Percentiles rank a stretch among this genome's conserved stretches.
Evolutionary conservation across 92 coral and sea anemone genomes (phyloP).

Genomic region (Pocillopora grandis): DNA sequence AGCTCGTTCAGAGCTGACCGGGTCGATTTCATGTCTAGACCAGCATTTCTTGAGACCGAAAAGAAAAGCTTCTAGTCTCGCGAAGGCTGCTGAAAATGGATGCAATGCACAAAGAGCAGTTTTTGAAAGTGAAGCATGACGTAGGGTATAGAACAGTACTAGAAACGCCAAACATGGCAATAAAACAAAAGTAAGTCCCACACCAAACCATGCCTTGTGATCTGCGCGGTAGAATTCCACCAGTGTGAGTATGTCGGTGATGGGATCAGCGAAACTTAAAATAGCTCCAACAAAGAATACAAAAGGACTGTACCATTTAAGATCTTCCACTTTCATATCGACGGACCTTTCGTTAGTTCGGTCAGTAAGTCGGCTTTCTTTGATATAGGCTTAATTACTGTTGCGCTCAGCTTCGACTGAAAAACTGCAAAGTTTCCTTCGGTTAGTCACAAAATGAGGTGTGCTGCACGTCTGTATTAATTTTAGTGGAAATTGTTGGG

Average conservation of each 20-base stretch:
- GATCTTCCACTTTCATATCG: not conserved
- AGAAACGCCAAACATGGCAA: constrained; percentile 29
- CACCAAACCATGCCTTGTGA: constrained; percentile 38
- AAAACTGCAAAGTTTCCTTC: too few species aligned
- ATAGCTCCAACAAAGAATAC: constrained; percentile 24
- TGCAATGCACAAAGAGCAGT: constrained; percentile 12
- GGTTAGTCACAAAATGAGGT: too few species aligned
- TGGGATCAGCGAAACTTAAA: constrained; percentile 37
- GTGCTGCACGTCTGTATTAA: too few species aligned
- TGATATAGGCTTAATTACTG: too few species aligned
- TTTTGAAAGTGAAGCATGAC: not conserved
- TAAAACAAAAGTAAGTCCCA: constrained; percentile 26
- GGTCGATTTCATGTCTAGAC: not conserved
- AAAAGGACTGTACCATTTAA: constrained; percentile 25
- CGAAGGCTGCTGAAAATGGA: constrained; percentile 32
- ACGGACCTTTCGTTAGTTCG: not conserved
- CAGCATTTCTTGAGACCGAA: constrained; percentile 16
- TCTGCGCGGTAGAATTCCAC: constrained; percentile 30
- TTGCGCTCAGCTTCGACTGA: too few species aligned
- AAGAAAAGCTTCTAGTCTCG: constrained; percentile 9
- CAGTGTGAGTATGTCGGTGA: constrained; percentile 42
- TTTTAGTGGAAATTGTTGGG: too few species aligned
- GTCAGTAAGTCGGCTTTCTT: not conserved
- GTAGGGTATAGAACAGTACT: not conserved
- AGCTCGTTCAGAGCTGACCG: not conserved